Evolutionary conservation across 2,797 vertebrate species (phyloP), one percentile per base, ranked within the genome.

Genomic region (Enteromius paludinosus): DNA sequence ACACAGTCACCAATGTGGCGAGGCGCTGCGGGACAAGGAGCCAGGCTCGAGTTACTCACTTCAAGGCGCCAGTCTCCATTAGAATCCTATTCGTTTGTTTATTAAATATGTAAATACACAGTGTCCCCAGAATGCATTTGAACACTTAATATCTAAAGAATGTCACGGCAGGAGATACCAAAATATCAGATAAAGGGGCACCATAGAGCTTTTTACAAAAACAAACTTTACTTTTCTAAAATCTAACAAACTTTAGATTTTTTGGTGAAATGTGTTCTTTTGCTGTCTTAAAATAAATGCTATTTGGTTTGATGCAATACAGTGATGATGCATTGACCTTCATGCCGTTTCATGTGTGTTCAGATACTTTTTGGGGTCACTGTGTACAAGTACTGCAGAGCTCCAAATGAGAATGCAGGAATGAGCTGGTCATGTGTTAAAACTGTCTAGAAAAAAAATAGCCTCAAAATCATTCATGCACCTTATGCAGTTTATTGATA

Each of bases 21-120:
- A 69, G 79, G 83, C 38, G 3, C 78, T 83, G 45, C 52, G 23
- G 56, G 38, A 28, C 33, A 56, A 69, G 75, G 23, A 72, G 41
- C 74, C 65, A 56, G 66, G 77, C 38, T 87, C 86, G 47, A 30
- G 74, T 89, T 88, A 78, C 87, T 81, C 65, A 18, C 68, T 56
- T 78, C 49, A 61, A 52, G 68, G 47, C 12, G 47, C 73, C 74
- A 69, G 84, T 47, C 79, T 76, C 38, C n/a, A 78, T 61, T 30
- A 68, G 28, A 73, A 6, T 66, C 8, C 61, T 7, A 71, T 82
- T 23, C 11, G n/a, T 76, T 75, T 71, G 35, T 62, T 47, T 66
- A 35, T 43, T 30, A 14, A 47, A 72, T 43, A 35, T 41, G 17
- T 69, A 33, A 69, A 68, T 54, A 68, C 17, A 47, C 43, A 25